phyloP scores from a whole-genome alignment of 2,888 invertebrate genomes.

The Monopis laevigella region DNA sequence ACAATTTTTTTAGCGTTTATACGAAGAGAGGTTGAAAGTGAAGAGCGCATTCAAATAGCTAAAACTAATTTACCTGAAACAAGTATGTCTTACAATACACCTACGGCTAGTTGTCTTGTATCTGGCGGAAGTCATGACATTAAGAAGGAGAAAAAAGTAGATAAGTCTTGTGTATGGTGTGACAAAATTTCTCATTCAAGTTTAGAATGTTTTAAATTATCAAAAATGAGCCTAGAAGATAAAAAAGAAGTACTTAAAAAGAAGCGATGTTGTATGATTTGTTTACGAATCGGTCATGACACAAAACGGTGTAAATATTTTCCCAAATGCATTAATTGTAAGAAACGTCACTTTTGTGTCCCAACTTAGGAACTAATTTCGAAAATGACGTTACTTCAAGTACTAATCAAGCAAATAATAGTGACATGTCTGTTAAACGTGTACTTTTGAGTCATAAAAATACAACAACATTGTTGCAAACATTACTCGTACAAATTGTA shows the following conservation, averaged over 20 bases:
- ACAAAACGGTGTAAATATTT: neutral
- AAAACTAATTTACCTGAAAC: neutral
- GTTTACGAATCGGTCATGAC: neutral
- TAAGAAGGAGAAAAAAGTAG: neutral
- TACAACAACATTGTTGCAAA: neutral
- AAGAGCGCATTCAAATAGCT: neutral
- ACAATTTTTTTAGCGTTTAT: neutral
- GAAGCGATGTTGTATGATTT: neutral
- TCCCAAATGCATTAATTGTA: no score
- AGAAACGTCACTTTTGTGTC: slow-evolving; percentile 1
- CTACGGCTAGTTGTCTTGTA: neutral
- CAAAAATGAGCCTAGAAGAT: neutral
- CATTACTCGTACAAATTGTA: slow-evolving; percentile 1
- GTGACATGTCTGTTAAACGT: neutral
- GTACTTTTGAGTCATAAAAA: neutral
- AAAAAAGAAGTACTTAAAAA: neutral
- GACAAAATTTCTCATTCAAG: neutral
- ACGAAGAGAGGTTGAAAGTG: neutral
- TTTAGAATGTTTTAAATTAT: neutral
- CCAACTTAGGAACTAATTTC: neutral
- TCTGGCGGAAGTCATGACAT: neutral
- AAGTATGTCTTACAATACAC: neutral
- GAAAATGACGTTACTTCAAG: neutral
- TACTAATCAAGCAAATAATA: neutral
- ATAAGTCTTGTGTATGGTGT: neutral